Conservation (phyloP, 2,797 vertebrate genomes). For the Megaceryle alcyon region DNA sequence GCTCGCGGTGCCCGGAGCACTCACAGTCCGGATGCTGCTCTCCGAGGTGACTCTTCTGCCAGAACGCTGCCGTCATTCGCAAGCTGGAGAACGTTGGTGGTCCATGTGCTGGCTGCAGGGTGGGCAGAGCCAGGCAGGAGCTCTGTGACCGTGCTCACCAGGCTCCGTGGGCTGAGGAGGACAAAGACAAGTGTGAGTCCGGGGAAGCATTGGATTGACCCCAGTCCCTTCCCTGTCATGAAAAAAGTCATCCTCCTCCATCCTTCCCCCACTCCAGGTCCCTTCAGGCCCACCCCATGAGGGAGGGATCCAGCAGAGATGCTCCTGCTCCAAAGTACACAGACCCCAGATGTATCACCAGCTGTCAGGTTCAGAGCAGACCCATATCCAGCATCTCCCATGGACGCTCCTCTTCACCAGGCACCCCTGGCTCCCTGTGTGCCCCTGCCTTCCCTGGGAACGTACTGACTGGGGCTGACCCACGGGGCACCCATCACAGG, state of each 20-base stretch:
- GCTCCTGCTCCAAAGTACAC: background rate
- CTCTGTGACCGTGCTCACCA: background rate
- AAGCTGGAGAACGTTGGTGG: background rate
- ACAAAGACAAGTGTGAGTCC: background rate
- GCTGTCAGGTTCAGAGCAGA: background rate
- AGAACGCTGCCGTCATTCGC: background rate
- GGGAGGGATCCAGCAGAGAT: background rate
- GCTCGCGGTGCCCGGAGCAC: background rate
- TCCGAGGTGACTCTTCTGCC: background rate
- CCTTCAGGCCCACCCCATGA: background rate
- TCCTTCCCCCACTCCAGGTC: too few relatives aligned
- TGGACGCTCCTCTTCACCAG: background rate
- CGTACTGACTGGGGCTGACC: background rate
- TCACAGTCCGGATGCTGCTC: background rate
- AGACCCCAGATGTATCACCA: background rate
- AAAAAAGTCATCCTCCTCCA: background rate
- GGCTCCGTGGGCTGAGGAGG: conserved; percentile 11
- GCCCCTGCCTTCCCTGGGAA: background rate
- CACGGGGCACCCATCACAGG: background rate
- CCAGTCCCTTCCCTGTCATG: rapidly evolving
- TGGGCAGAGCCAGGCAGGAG: background rate
- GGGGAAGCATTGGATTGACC: background rate
- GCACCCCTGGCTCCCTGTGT: background rate
- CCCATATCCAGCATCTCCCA: background rate
- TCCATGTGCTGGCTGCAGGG: background rate